These are phyloP conservation scores for Herminia tarsipennalis DNA, from an alignment of 2,888 invertebrate genomes.

Conservation along the genomic window DNA sequence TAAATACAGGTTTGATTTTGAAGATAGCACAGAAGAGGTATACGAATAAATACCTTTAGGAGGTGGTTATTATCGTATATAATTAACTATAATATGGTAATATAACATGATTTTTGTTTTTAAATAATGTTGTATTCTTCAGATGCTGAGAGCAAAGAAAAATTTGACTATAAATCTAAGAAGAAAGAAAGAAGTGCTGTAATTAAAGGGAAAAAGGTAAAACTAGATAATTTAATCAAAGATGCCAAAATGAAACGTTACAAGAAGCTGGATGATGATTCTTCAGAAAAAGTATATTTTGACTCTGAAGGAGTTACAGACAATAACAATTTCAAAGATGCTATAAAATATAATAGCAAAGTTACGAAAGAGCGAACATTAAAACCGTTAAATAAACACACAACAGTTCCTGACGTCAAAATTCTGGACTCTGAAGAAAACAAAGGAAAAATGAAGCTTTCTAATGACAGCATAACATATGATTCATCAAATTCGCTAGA, in stretches of 20 bases:
- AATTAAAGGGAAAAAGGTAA: conserved; percentile 5
- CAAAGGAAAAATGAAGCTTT: neutral
- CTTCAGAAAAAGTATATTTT: too few species aligned
- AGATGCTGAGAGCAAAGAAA: conserved; percentile 5
- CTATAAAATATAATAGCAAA: neutral
- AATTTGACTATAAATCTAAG: conserved; percentile 7
- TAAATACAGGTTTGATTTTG: conserved; percentile 18
- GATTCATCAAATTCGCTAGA: neutral
- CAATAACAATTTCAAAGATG: neutral
- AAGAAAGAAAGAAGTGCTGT: conserved; percentile 9
- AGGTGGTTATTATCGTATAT: too few species aligned
- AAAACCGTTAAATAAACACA: too few species aligned
- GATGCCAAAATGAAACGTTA: conserved; percentile 5
- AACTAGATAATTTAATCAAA: conserved; percentile 10
- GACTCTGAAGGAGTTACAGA: neutral
- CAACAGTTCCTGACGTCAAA: neutral
- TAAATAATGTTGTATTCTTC: neutral
- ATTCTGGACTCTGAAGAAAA: neutral
- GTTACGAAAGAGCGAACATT: neutral
- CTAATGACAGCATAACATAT: neutral
- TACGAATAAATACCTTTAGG: conserved; percentile 28
- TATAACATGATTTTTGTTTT: too few species aligned
- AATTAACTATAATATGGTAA: neutral
- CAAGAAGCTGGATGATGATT: too few species aligned
- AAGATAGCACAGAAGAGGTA: conserved; percentile 18